A percentile compares a stretch with the other conserved stretches of the same genome.
Conservation (phyloP, 2,888 invertebrate species). For the Hirtodrosophila cameraria region DNA sequence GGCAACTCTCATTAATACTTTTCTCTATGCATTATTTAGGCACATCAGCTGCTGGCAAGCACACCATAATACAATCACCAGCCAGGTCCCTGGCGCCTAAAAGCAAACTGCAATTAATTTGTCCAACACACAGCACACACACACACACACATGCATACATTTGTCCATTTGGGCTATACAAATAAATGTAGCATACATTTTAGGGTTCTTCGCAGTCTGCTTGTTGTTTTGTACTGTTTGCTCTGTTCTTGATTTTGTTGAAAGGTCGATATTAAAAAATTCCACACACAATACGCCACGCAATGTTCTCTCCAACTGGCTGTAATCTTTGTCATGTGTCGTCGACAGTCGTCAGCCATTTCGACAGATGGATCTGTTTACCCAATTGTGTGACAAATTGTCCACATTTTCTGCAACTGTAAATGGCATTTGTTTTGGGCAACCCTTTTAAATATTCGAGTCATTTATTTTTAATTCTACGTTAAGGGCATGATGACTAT, state of each 20-base stretch:
- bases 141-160: neutral
- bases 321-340: constrained; percentile 66
- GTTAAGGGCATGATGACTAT: constrained; percentile 10
- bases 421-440: constrained; percentile 38
- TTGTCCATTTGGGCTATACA: constrained; percentile 12
- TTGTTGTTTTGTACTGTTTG: constrained; percentile 5
- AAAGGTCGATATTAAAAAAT: constrained; percentile 71
- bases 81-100: constrained; percentile 33
- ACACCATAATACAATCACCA: no score
- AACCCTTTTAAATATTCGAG: constrained; percentile 41
- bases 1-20: constrained; percentile 54
- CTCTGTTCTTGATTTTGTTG: constrained; percentile 28
- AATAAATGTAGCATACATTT: constrained; percentile 47
- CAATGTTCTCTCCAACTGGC: constrained; percentile 26
- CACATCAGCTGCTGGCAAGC: constrained; percentile 35
- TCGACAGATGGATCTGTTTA: constrained; percentile 40
- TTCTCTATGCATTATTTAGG: constrained; percentile 59
- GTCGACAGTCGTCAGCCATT: constrained; percentile 36
- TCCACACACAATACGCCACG: constrained; percentile 59
- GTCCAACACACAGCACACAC: constrained; percentile 17
- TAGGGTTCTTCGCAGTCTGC: constrained; percentile 11
- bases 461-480: constrained; percentile 31
- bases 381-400: constrained; percentile 77
- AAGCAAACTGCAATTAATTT: constrained; percentile 70
- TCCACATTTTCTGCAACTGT: constrained; percentile 58